Evolutionary conservation across 2,113 vertebrate genomes (phyloP).

Genomic region (Trinectes maculatus): DNA sequence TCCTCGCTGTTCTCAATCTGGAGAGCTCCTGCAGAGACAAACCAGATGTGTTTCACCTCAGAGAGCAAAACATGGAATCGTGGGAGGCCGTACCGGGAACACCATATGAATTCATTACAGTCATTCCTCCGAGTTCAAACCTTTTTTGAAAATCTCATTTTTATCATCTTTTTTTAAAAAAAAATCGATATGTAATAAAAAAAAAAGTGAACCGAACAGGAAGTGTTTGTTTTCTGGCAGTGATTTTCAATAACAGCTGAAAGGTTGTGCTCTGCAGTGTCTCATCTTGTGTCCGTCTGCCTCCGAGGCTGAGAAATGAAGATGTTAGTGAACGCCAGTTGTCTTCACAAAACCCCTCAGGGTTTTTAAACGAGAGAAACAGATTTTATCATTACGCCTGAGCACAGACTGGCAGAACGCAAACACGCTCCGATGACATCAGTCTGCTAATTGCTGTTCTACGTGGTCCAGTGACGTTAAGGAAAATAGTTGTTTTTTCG

Average conservation of each 20-base stretch:
- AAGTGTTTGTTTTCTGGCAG: neutral
- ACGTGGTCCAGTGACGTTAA: neutral
- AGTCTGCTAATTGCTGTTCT: neutral
- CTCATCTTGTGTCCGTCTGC: neutral
- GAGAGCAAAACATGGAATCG: too few relatives aligned
- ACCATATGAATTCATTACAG: too few relatives aligned
- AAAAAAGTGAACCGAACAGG: neutral
- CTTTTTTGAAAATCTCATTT: constrained; percentile 9
- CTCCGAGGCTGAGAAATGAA: too few relatives aligned
- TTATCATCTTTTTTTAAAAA: too few relatives aligned
- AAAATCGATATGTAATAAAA: too few relatives aligned
- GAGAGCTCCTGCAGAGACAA: constrained; percentile 85
- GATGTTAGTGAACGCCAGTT: too few relatives aligned
- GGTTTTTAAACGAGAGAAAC: too few relatives aligned
- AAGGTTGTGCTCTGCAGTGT: neutral
- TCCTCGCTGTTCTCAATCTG: constrained; percentile 99
- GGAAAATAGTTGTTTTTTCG: neutral
- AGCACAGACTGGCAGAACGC: neutral
- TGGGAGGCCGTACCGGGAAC: too few relatives aligned
- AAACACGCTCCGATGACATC: neutral
- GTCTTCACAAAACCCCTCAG: too few relatives aligned
- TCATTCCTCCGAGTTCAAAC: too few relatives aligned
- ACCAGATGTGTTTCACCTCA: too few relatives aligned
- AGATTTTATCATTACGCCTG: too few relatives aligned
- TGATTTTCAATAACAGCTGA: neutral